A percentile compares a stretch with the other conserved stretches of the same genome.
Evolutionary conservation across 2,888 invertebrate genomes (phyloP).

Genomic region (Hirtodrosophila duncani): DNA sequence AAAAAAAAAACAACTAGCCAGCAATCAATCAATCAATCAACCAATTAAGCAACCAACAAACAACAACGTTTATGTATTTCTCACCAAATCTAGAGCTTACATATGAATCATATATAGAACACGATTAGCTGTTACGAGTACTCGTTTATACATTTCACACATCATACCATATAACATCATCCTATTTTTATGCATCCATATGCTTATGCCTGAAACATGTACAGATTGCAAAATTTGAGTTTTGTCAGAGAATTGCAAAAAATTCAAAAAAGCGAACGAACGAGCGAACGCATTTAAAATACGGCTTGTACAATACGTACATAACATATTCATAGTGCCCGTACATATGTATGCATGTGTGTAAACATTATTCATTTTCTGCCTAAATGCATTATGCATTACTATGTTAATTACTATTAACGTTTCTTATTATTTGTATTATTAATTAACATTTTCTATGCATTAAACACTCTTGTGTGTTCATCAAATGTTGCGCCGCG

Average conservation of each 20-base stretch:
- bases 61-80: constrained; percentile 54
- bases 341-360: constrained; percentile 15
- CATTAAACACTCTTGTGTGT: constrained; percentile 57
- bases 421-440: constrained; percentile 36
- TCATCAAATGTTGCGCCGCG: constrained; percentile 55
- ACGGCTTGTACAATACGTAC: constrained; percentile 19
- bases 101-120: constrained; percentile 14
- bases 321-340: constrained; percentile 13
- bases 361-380: constrained; percentile 42
- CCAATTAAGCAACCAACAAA: constrained; percentile 1
- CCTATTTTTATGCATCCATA: constrained; percentile 4
- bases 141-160: no score
- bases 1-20: constrained; percentile 19
- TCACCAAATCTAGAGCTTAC: constrained; percentile 69
- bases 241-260: constrained; percentile 40
- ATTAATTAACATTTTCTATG: constrained; percentile 61
- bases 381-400: constrained; percentile 60
- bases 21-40: constrained; percentile 14
- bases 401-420: constrained; percentile 55
- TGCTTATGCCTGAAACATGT: constrained; percentile 43
- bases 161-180: background rate
- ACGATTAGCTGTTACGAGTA: no score
- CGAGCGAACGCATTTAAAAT: constrained; percentile 14
- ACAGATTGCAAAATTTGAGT: constrained; percentile 53
- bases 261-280: constrained; percentile 9